phyloP scores from a whole-genome alignment of 1,140 invertebrate genomes.

The Steinernema khuongi region DNA sequence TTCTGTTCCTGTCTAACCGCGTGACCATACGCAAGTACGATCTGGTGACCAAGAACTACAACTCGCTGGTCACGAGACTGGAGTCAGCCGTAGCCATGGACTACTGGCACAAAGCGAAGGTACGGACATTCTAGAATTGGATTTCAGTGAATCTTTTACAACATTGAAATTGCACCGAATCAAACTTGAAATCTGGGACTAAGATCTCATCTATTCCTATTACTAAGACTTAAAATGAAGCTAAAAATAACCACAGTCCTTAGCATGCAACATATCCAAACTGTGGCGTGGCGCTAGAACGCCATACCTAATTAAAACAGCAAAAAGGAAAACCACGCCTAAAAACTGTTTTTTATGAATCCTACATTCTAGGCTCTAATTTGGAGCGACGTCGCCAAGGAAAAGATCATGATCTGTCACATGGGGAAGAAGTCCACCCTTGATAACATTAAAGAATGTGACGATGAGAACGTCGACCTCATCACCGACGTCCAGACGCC shows the following conservation, averaged over 20 bases:
- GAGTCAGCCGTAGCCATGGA: slow-evolving; percentile 58
- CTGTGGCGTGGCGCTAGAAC: no score
- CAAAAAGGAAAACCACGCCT: background rate
- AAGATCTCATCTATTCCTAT: no score
- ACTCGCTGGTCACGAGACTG: background rate
- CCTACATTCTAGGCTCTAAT: slow-evolving; percentile 72
- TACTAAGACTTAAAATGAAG: no score
- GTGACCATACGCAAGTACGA: slow-evolving; percentile 39
- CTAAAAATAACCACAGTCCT: no score
- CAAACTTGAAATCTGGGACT: no score
- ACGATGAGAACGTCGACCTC: slow-evolving; percentile 59
- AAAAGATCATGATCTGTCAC: slow-evolving; percentile 72
- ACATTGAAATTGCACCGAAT: no score
- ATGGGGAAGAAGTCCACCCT: slow-evolving; percentile 28
- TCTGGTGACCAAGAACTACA: background rate
- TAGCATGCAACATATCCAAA: no score
- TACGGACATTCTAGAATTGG: slow-evolving; percentile 1
- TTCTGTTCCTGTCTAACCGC: slow-evolving; percentile 55
- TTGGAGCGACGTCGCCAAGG: slow-evolving; percentile 84
- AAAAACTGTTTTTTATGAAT: slow-evolving; percentile 17
- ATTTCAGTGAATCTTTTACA: background rate
- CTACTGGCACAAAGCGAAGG: slow-evolving; percentile 48
- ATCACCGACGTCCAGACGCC: background rate
- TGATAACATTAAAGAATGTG: slow-evolving; percentile 25
- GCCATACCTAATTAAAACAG: no score